These are phyloP conservation scores for Dynastes hyllus DNA, from an alignment of 2,888 invertebrate genomes.

Conservation along the genomic window DNA sequence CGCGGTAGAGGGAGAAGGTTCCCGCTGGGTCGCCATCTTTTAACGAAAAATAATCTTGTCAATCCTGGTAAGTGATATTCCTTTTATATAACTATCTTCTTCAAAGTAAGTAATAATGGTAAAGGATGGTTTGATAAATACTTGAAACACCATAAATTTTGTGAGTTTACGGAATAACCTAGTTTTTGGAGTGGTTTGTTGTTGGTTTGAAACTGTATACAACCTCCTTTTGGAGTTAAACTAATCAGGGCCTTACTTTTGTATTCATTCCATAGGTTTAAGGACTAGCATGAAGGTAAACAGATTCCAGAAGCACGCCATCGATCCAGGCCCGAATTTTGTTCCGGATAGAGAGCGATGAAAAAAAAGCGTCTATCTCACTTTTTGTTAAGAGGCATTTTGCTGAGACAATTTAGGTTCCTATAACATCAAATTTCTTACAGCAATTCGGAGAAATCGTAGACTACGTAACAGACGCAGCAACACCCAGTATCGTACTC, in stretches of 20 bases:
- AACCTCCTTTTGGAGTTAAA: no score
- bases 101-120: no score
- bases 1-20: slow-evolving; percentile 67
- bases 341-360: slow-evolving; percentile 93
- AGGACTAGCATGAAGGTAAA: slow-evolving; percentile 68
- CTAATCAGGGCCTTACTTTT: background rate
- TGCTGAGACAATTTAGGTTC: background rate
- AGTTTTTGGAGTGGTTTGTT: no score
- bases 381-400: slow-evolving; percentile 74
- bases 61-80: slow-evolving; percentile 54
- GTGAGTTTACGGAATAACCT: no score
- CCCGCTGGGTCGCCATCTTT: slow-evolving; percentile 65
- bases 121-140: no score
- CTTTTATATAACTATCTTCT: no score
- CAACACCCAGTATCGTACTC: slow-evolving; percentile 83
- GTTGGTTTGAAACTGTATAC: no score
- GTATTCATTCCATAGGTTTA: slow-evolving; percentile 53
- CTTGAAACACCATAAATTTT: no score
- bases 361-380: slow-evolving; percentile 87
- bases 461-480: slow-evolving; percentile 83
- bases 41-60: slow-evolving; percentile 68
- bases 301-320: slow-evolving; percentile 73
- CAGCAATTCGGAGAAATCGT: slow-evolving; percentile 92
- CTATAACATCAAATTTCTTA: slow-evolving; percentile 55
- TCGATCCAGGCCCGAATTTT: slow-evolving; percentile 90